phyloP scores from a whole-genome alignment of 2,888 invertebrate species.

The Smittia aterrima region DNA sequence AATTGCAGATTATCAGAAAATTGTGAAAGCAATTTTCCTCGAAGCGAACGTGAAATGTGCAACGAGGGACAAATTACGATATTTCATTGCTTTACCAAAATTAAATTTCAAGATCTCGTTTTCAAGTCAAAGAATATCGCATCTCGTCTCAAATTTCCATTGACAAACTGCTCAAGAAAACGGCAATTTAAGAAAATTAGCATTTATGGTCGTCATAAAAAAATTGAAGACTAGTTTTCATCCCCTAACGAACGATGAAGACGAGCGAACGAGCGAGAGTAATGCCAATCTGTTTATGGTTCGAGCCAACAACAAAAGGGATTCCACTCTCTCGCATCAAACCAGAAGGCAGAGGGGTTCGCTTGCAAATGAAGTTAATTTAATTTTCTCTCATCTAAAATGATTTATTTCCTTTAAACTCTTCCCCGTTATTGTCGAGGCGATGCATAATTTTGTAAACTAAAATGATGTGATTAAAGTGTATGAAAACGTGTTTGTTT shows the following conservation, averaged over 20 bases:
- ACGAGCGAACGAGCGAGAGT: not conserved
- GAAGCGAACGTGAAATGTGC: not conserved
- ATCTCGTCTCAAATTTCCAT: not conserved
- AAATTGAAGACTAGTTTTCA: conserved; percentile 34
- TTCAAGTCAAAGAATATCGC: not conserved
- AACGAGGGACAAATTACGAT: not conserved
- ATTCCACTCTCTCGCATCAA: not conserved
- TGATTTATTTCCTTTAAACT: conserved; percentile 32
- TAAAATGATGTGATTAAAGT: conserved; percentile 40
- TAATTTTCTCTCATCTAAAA: conserved; percentile 11
- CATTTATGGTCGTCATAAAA: conserved; percentile 35
- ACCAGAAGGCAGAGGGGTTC: not conserved
- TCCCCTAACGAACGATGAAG: not conserved
- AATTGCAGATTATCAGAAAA: not conserved
- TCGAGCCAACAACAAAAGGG: not conserved
- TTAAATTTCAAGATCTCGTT: not conserved
- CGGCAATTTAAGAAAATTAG: conserved; percentile 38
- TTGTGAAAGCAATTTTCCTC: conserved; percentile 1
- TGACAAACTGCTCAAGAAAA: not conserved
- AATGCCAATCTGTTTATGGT: conserved; percentile 8
- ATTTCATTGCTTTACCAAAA: not conserved
- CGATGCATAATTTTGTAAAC: conserved; percentile 37
- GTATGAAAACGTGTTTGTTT: conserved; percentile 41
- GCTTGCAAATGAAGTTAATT: conserved; percentile 9
- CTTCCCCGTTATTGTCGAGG: not conserved